phyloP scores from a whole-genome alignment of 2,888 invertebrate species.

The Holacanthella duospinosa region DNA sequence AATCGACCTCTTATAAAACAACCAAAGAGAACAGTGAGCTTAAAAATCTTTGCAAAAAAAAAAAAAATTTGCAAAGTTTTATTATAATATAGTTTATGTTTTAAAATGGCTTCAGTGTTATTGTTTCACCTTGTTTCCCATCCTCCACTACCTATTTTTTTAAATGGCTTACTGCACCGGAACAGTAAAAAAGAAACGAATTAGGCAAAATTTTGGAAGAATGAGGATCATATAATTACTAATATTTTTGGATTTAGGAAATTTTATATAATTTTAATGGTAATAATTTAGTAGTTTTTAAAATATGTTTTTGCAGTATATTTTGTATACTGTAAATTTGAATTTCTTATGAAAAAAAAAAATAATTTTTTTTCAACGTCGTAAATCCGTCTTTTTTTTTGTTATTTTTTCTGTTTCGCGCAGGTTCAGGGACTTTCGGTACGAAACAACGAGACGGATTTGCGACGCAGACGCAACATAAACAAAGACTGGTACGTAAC shows the following conservation, averaged over 20 bases:
- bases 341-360: no score
- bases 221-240: not conserved
- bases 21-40: constrained; percentile 81
- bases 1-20: constrained; percentile 85
- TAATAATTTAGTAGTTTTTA: no score
- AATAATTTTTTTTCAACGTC: constrained; percentile 16
- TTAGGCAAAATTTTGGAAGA: not conserved
- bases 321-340: no score
- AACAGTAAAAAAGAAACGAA: not conserved
- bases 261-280: not conserved
- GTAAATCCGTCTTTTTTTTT: constrained; percentile 35
- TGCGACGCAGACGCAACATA: constrained; percentile 37
- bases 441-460: constrained; percentile 38
- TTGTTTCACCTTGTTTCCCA: not conserved
- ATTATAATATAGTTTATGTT: not conserved
- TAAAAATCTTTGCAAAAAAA: no score
- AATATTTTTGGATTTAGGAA: not conserved
- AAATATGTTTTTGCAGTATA: no score
- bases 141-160: not conserved
- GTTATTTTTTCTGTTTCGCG: constrained; percentile 21
- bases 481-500: constrained; percentile 36
- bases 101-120: not conserved
- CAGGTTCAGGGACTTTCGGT: constrained; percentile 38
- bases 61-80: no score
- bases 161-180: not conserved